phyloP scores from a whole-genome alignment of 2,113 vertebrate species.

The Indri indri region DNA sequence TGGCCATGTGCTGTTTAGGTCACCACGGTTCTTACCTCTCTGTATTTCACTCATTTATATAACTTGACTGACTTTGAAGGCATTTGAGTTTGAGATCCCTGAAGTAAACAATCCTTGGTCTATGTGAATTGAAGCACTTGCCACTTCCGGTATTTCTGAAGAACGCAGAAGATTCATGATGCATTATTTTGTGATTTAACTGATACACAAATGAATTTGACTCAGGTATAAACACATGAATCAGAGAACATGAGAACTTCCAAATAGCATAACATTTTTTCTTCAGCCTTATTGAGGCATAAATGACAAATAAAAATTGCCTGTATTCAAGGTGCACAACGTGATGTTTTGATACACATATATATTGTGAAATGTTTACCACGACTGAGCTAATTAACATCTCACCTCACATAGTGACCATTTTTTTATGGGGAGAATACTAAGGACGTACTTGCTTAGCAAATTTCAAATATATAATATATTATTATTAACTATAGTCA shows the following conservation, averaged over 20 bases:
- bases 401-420: not conserved
- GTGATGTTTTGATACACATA: not conserved
- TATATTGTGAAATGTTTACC: not conserved
- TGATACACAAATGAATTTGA: not conserved
- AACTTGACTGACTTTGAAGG: not conserved
- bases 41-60: not conserved
- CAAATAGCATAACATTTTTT: not conserved
- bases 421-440: not conserved
- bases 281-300: not conserved
- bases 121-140: not conserved
- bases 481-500: not conserved
- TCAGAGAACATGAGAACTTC: not conserved
- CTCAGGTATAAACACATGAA: not conserved
- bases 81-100: too few relatives aligned
- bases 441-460: not conserved
- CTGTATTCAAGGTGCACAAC: not conserved
- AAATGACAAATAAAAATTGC: not conserved
- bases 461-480: not conserved
- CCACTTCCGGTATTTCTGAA: not conserved
- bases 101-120: not conserved
- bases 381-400: not conserved
- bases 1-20: rapidly evolving
- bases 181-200: not conserved
- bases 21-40: rapidly evolving
- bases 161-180: not conserved